Evolutionary conservation across 2,113 vertebrate species (phyloP).

Genomic region (Bos indicus): DNA sequence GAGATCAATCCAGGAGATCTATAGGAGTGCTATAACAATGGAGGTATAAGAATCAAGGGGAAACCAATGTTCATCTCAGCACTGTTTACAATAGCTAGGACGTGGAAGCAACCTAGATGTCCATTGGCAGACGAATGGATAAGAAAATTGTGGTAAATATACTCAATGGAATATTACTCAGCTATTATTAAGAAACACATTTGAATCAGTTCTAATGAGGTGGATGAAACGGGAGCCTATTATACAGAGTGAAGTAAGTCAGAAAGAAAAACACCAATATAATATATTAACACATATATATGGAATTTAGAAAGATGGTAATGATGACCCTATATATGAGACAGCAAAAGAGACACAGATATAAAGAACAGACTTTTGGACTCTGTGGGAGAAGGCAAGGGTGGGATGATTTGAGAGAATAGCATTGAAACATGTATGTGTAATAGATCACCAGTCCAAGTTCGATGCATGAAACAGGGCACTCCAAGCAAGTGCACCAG

Average conservation of each 20-base stretch:
- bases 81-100: neutral
- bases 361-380: neutral
- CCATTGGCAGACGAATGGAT: neutral
- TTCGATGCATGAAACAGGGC: neutral
- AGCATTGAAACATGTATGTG: neutral
- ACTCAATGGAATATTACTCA: neutral
- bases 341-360: neutral
- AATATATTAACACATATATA: neutral
- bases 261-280: neutral
- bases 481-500: neutral
- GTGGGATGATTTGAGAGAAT: neutral
- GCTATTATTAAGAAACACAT: neutral
- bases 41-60: neutral
- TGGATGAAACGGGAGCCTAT: neutral
- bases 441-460: neutral
- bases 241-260: neutral
- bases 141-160: neutral
- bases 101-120: rapidly evolving
- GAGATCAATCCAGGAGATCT: neutral
- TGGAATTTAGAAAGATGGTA: neutral
- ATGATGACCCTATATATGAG: neutral
- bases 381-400: neutral
- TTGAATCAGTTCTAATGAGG: neutral
- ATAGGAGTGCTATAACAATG: neutral
- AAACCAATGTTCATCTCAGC: neutral